These are phyloP conservation scores for Cecidostiba fungosa DNA, from an alignment of 2,888 invertebrate species.

Conservation along the genomic window DNA sequence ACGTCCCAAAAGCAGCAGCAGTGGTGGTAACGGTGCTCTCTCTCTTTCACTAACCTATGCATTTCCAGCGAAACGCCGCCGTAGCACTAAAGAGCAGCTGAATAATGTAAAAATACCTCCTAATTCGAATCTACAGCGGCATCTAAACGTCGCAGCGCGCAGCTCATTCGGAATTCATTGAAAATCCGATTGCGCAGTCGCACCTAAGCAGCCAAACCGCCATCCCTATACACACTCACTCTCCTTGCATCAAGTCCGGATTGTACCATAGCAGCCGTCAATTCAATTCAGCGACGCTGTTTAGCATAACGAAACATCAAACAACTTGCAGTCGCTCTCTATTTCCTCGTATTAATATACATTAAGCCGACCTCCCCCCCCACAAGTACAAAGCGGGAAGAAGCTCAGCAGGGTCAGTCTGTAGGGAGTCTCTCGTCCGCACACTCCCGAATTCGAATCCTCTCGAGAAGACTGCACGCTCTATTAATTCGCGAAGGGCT, in stretches of 20 bases:
- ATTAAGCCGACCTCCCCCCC: constrained; percentile 27
- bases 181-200: constrained; percentile 6
- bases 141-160: background rate
- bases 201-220: constrained; percentile 18
- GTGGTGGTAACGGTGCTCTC: too few species aligned
- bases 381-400: background rate
- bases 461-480: constrained; percentile 67
- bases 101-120: constrained; percentile 14
- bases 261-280: constrained; percentile 1
- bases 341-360: constrained; percentile 29
- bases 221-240: background rate
- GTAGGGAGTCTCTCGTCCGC: background rate
- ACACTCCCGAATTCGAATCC: constrained; percentile 62
- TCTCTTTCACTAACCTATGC: background rate
- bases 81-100: background rate
- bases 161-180: constrained; percentile 11
- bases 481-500: constrained; percentile 70
- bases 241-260: background rate
- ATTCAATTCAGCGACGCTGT: constrained; percentile 17
- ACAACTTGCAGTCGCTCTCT: constrained; percentile 15
- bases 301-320: constrained; percentile 41
- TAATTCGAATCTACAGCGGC: background rate
- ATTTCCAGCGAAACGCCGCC: background rate
- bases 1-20: background rate
- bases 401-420: constrained; percentile 16